Evolutionary conservation across 37 sponge, comb jelly and placozoan species (phyloP), one percentile per base, ranked within the genome.

Genomic region (Hexactinellida sp.): DNA sequence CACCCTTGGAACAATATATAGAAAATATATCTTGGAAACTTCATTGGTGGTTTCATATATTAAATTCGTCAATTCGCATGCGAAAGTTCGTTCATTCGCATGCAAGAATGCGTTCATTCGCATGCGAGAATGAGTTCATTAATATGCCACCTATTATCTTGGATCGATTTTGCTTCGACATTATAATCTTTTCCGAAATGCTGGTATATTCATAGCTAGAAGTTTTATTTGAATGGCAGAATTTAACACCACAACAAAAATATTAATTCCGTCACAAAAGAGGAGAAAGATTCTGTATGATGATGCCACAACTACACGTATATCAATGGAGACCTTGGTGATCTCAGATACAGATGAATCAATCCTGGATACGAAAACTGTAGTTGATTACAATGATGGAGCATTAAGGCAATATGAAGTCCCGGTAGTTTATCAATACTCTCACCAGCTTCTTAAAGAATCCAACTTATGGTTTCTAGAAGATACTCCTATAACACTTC

Each of bases 1-100:
- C 76, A 21, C 76, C 76, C 76, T 63, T 63, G 76, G 34, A 63
- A 63, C 76, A 63, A 63, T 63, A 63, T 32, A 63, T 63, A 32
- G 76, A 63, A 63, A 63, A 63, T n/a, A 63, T n/a, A 10, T 23
- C 76, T n/a, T 63, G 25, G 76, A 63, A 28, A 63, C 34, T 63
- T 63, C 76, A n/a, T 63, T n/a, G 5, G 76, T 63, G 25, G n/a
- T n/a, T n/a, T n/a, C n/a, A n/a, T n/a, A n/a, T n/a, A n/a, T n/a
- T n/a, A n/a, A n/a, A n/a, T n/a, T n/a, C n/a, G n/a, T n/a, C n/a
- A n/a, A n/a, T n/a, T n/a, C n/a, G n/a, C n/a, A n/a, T n/a, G n/a
- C n/a, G n/a, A n/a, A n/a, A n/a, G n/a, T n/a, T n/a, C n/a, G n/a
- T n/a, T n/a, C n/a, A n/a, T n/a, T n/a, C n/a, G n/a, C n/a, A n/a